Evolutionary conservation across 2,888 invertebrate species (phyloP).

Genomic region (Lampropteryx suffumata): DNA sequence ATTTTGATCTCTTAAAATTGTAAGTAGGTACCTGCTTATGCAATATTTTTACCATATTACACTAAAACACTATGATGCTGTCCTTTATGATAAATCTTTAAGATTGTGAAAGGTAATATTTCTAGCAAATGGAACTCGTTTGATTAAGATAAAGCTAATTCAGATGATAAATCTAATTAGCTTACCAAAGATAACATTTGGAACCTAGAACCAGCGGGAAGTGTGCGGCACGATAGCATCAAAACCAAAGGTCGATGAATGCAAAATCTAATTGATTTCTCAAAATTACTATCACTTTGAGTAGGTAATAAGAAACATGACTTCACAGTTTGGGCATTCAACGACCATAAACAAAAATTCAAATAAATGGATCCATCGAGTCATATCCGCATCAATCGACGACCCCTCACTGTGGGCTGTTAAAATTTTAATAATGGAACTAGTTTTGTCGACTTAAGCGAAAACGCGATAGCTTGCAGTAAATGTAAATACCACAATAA

Average conservation of each 20-base stretch:
- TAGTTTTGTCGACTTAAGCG: slow-evolving; percentile 26
- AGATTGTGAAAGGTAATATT: neutral
- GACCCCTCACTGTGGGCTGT: slow-evolving; percentile 48
- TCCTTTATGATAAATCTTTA: neutral
- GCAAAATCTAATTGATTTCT: slow-evolving; percentile 21
- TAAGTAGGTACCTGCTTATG: too few relatives aligned
- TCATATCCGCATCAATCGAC: slow-evolving; percentile 29
- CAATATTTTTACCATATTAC: too few relatives aligned
- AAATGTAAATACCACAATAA: slow-evolving; percentile 40
- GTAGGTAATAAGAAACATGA: slow-evolving; percentile 31
- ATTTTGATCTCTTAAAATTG: too few relatives aligned
- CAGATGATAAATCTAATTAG: neutral
- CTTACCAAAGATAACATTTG: too few relatives aligned
- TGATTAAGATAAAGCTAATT: too few relatives aligned
- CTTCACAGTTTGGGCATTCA: slow-evolving; percentile 25
- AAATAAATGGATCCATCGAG: slow-evolving; percentile 19
- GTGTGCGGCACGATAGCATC: too few relatives aligned
- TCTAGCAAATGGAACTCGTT: too few relatives aligned
- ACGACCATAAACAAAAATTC: slow-evolving; percentile 22
- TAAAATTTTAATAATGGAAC: slow-evolving; percentile 47
- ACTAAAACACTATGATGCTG: too few relatives aligned
- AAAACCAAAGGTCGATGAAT: too few relatives aligned
- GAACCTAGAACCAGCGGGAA: too few relatives aligned
- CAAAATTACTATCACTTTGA: slow-evolving; percentile 26
- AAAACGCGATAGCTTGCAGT: slow-evolving; percentile 38